Percentiles rank a stretch among this genome's conserved stretches.
Conservation (phyloP, 2,113 vertebrate species). For the Vimba vimba region DNA sequence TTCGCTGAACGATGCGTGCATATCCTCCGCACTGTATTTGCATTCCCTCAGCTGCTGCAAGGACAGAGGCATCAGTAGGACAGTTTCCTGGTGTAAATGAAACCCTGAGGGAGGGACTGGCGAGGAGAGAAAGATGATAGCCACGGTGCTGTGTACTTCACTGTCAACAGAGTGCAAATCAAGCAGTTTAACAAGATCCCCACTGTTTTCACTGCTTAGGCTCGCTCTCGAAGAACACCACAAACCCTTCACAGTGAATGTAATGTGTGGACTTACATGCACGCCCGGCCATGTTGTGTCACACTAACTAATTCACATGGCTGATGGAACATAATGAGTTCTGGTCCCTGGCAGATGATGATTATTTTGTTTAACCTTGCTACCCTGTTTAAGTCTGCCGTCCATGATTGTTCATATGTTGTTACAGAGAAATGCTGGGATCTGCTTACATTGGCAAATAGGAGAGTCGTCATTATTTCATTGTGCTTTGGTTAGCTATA, state of each 20-base stretch:
- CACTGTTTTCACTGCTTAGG: slow-evolving; percentile 46
- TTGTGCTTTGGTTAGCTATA: not conserved
- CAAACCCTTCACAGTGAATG: not conserved
- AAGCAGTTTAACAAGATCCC: slow-evolving; percentile 73
- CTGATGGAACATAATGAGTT: slow-evolving; percentile 65
- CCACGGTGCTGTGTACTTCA: slow-evolving; percentile 49
- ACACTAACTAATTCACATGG: slow-evolving; percentile 1
- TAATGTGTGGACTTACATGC: not conserved
- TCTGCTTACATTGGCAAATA: not conserved
- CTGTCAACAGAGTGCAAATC: slow-evolving; percentile 70
- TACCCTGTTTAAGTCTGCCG: slow-evolving; percentile 56
- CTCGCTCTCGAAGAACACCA: not conserved
- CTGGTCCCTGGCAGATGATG: slow-evolving; percentile 61
- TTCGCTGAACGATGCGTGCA: slow-evolving; percentile 63
- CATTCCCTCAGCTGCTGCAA: slow-evolving; percentile 71
- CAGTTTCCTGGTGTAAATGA: slow-evolving; percentile 76
- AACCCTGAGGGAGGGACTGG: slow-evolving; percentile 69
- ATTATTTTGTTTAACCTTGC: slow-evolving; percentile 75
- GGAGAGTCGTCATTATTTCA: not conserved
- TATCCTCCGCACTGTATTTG: slow-evolving; percentile 75
- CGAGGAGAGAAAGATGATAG: slow-evolving; percentile 70
- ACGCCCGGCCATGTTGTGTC: not conserved
- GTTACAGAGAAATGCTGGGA: not conserved
- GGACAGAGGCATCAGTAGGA: slow-evolving; percentile 67
- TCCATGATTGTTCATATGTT: slow-evolving; percentile 32